Base-by-base conservation (phyloP, 2,113 vertebrate species). In the Herpailurus yagouaroundi region DNA sequence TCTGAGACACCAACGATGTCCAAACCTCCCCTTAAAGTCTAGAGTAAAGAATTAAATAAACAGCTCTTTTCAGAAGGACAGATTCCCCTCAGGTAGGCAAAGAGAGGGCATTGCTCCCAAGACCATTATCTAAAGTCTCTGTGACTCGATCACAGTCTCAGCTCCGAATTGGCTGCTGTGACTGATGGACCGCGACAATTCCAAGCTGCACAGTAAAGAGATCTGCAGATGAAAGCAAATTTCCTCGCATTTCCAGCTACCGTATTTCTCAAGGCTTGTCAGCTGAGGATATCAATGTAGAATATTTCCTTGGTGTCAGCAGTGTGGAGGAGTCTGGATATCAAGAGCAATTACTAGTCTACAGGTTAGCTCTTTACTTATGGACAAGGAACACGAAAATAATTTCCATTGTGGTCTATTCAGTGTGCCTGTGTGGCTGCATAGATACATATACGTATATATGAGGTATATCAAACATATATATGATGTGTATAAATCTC, bases 201-300 rank as follows among this genome's bases (percentile, higher is more conserved):
- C 64, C 86, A 88, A 96, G 96, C 96, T 86, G 97, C 94, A 73
- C 0, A 10, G 96, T 82, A 52, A 90, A 95, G 73, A 84, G 76
- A 97, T 86, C 94, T 97, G 97, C 96, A 94, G 96, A 96, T 76
- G 93, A 96, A 97, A 96, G 97, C 97, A 96, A 50, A 95, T 97
- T 97, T 50, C 80, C 94, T 85, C 82, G 13, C 41, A 73, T 95
- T 92, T 96, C 95, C 87, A 96, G 92, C 91, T 96, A 96, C 81
- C 96, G 96, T 60, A 31, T 96, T 84, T 83, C 64, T 82, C 80
- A 52, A 95, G 97, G 57, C 94, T 97, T 97, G 94, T 84, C 38
- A 1, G 36, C 90, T 97, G 45, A n/a, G 89, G 94, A 94, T 64
- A 38, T 63, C 36, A 97, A 31, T 81, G 50, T 48, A 55, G 27